Conservation (phyloP, 2,888 invertebrate species). For the Brenthis hecate region DNA sequence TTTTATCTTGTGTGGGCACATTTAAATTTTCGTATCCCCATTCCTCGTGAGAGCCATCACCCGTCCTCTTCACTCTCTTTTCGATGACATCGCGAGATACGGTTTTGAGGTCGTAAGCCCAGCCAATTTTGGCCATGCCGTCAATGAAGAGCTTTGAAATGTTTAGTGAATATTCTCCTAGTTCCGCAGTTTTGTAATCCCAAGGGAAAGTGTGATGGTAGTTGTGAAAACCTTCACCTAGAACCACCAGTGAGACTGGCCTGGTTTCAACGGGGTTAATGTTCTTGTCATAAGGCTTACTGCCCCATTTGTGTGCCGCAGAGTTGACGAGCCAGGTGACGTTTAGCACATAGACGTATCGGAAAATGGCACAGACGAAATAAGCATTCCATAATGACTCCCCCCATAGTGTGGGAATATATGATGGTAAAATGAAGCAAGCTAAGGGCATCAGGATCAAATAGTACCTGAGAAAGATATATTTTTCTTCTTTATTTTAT, state of each 20-base stretch:
- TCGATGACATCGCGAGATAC: slow-evolving; percentile 87
- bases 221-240: slow-evolving; percentile 93
- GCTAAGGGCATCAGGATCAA: slow-evolving; percentile 86
- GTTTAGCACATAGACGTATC: slow-evolving; percentile 90
- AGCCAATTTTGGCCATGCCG: slow-evolving; percentile 89
- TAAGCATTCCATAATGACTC: slow-evolving; percentile 83
- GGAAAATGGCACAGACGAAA: slow-evolving; percentile 86
- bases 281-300: slow-evolving; percentile 87
- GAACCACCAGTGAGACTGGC: slow-evolving; percentile 84
- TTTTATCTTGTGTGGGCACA: slow-evolving; percentile 24
- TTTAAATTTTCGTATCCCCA: slow-evolving; percentile 88
- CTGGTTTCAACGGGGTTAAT: slow-evolving; percentile 88
- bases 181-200: slow-evolving; percentile 92
- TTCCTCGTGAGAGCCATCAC: slow-evolving; percentile 86
- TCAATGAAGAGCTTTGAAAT: slow-evolving; percentile 90
- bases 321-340: slow-evolving; percentile 95
- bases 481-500: neutral
- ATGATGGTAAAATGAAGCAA: slow-evolving; percentile 89
- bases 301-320: slow-evolving; percentile 91
- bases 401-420: slow-evolving; percentile 89
- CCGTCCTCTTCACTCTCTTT: slow-evolving; percentile 87
- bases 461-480: slow-evolving; percentile 84
- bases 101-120: slow-evolving; percentile 93
- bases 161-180: slow-evolving; percentile 87
- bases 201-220: slow-evolving; percentile 93